Evolutionary conservation across 1,140 invertebrate genomes (phyloP).

Genomic region (Hylaeus anthracinus): DNA sequence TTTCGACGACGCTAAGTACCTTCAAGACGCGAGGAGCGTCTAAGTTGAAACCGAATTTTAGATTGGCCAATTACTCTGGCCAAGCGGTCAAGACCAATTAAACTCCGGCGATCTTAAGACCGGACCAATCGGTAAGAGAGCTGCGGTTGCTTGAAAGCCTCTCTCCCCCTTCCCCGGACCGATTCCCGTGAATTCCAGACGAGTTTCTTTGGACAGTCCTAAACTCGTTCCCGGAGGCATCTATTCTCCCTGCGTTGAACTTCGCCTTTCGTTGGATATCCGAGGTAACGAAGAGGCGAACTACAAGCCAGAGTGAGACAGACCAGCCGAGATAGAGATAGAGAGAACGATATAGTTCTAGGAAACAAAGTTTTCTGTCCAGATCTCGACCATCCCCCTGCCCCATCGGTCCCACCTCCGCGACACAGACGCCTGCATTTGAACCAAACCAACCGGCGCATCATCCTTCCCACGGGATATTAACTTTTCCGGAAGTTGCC

Average conservation of each 20-base stretch:
- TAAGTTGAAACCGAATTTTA: conserved; percentile 35
- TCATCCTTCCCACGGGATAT: conserved; percentile 65
- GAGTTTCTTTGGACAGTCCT: conserved; percentile 38
- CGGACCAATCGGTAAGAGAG: conserved; percentile 6
- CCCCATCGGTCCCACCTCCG: background rate
- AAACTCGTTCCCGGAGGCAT: background rate
- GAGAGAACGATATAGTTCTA: conserved; percentile 47
- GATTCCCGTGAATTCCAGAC: background rate
- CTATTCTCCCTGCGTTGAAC: background rate
- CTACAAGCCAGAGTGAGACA: background rate
- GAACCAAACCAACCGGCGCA: conserved; percentile 64
- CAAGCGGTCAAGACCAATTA: conserved; percentile 65
- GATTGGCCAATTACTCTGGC: conserved; percentile 59
- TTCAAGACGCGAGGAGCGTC: conserved; percentile 29
- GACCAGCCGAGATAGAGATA: background rate
- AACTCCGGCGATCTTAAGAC: conserved; percentile 38
- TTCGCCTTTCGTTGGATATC: background rate
- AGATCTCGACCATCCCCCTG: conserved; percentile 39
- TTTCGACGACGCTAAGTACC: conserved; percentile 40
- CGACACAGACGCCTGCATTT: conserved; percentile 47
- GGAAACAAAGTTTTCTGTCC: conserved; percentile 66
- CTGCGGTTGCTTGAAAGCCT: conserved; percentile 3
- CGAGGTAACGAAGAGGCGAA: background rate
- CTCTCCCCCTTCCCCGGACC: background rate
- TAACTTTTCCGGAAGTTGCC: conserved; percentile 75